A percentile compares a stretch with the other conserved stretches of the same genome.
phyloP scores from a whole-genome alignment of 2,888 invertebrate species.

The Diarsia brunnea region DNA sequence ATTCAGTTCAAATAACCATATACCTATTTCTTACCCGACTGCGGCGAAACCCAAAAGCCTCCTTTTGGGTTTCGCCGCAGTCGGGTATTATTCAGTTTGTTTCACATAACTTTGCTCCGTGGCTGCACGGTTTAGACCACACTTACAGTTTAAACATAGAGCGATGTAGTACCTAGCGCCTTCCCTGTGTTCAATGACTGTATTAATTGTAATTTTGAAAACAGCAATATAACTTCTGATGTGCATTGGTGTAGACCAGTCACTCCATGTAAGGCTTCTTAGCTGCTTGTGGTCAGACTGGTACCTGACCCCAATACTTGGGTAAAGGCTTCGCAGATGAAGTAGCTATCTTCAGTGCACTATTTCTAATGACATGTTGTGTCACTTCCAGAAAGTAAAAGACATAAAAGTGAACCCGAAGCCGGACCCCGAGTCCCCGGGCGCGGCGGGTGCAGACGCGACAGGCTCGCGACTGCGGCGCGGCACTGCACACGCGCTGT shows the following conservation, averaged over 20 bases:
- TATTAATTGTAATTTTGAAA: not conserved
- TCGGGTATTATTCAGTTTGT: too few relatives aligned
- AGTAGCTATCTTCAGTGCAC: not conserved
- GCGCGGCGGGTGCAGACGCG: conserved; percentile 54
- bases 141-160: too few relatives aligned
- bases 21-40: too few relatives aligned
- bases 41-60: too few relatives aligned
- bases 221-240: not conserved
- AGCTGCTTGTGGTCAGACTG: not conserved
- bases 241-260: not conserved
- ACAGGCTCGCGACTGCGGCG: conserved; percentile 78
- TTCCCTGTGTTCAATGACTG: not conserved
- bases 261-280: not conserved
- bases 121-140: too few relatives aligned
- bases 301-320: not conserved
- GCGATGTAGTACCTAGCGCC: not conserved
- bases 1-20: too few relatives aligned
- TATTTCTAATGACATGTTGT: not conserved
- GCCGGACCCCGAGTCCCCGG: conserved; percentile 59
- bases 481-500: conserved; percentile 90
- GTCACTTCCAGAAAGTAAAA: conserved; percentile 92
- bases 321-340: not conserved
- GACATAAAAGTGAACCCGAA: conserved; percentile 89
- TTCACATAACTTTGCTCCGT: too few relatives aligned
- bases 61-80: too few relatives aligned